Conservation (phyloP, 2,797 vertebrate genomes). For the Linurgus olivaceus region DNA sequence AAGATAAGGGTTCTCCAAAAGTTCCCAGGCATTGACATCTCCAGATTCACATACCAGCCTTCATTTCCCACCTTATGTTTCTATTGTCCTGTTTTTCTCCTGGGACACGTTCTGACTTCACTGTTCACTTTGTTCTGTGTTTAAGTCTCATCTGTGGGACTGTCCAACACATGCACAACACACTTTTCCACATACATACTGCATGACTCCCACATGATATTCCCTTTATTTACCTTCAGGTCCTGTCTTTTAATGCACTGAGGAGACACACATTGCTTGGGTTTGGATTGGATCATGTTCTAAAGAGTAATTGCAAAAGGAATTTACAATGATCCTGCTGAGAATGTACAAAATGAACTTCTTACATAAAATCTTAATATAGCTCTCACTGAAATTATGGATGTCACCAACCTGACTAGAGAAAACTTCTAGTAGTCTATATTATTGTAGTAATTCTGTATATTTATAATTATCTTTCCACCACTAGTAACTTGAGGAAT, state of each 20-base stretch:
- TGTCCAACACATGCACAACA: neutral
- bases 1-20: neutral
- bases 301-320: neutral
- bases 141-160: neutral
- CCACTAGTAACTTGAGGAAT: neutral
- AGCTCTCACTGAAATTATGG: neutral
- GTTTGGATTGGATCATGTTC: neutral
- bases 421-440: neutral
- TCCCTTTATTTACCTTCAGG: neutral
- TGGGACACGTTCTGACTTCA: rapidly evolving
- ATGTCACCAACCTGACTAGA: neutral
- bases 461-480: neutral
- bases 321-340: neutral
- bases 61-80: neutral
- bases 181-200: neutral
- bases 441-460: neutral
- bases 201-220: neutral
- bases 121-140: neutral
- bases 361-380: neutral
- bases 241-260: neutral
- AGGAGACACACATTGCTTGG: neutral
- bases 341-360: neutral
- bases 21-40: neutral
- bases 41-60: neutral
- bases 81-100: neutral